Percentiles rank a stretch among this genome's conserved stretches.
Conservation (phyloP, 1,140 invertebrate species). For the Calosoma granatense region DNA sequence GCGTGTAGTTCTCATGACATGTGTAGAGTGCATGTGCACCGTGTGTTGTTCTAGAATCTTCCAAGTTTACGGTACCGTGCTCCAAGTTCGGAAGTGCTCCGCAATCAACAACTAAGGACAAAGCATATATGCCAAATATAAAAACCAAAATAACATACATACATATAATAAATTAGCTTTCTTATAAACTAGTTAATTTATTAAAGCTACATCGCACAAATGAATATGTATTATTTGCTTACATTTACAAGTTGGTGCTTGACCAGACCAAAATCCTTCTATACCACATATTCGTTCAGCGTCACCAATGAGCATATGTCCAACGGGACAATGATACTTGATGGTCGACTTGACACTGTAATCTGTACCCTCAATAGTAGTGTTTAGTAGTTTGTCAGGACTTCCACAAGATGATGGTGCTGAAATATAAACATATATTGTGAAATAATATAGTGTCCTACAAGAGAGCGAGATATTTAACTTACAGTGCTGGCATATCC, state of each 20-base stretch:
- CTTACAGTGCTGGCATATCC: constrained; percentile 86
- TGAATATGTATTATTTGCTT: constrained; percentile 40
- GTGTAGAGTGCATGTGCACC: constrained; percentile 64
- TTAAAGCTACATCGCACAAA: background rate
- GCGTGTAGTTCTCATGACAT: constrained; percentile 75
- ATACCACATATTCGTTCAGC: constrained; percentile 53
- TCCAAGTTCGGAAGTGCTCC: constrained; percentile 56
- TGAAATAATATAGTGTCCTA: background rate
- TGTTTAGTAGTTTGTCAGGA: constrained; percentile 74
- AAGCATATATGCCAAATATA: too few relatives aligned
- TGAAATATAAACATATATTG: constrained; percentile 35
- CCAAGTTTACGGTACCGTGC: constrained; percentile 58
- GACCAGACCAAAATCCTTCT: constrained; percentile 72
- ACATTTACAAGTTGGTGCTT: constrained; percentile 78
- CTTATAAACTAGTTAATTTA: too few relatives aligned
- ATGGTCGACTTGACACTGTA: constrained; percentile 59
- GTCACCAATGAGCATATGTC: constrained; percentile 70
- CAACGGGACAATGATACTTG: constrained; percentile 70
- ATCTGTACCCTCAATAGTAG: constrained; percentile 63
- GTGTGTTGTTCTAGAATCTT: constrained; percentile 62
- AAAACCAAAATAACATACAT: background rate
- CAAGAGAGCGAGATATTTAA: constrained; percentile 20
- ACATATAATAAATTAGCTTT: background rate
- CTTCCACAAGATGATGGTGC: constrained; percentile 75
- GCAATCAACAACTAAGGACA: constrained; percentile 67